phyloP scores from a whole-genome alignment of 1,140 invertebrate species.

The Conopomorpha cramerella region DNA sequence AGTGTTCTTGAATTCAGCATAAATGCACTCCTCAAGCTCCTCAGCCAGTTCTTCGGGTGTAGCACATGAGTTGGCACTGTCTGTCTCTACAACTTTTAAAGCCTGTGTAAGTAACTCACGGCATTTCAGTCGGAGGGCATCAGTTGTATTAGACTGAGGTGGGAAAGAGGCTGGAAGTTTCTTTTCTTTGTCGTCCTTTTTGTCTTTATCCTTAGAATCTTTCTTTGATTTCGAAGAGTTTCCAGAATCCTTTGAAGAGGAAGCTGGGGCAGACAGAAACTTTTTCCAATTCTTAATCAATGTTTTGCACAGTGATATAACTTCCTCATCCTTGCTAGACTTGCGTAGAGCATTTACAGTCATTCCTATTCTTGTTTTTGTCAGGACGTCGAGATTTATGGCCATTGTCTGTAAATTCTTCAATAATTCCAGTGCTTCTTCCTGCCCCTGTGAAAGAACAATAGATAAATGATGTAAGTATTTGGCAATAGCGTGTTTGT shows the following conservation, averaged over 20 bases:
- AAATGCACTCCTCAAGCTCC: constrained; percentile 89
- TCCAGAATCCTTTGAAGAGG: constrained; percentile 49
- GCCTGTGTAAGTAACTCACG: constrained; percentile 85
- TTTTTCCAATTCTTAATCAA: constrained; percentile 99
- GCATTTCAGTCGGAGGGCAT: constrained; percentile 92
- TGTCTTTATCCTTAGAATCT: constrained; percentile 59
- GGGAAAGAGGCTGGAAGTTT: constrained; percentile 72
- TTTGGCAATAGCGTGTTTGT: too few species aligned
- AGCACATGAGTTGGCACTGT: constrained; percentile 72
- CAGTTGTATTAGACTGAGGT: constrained; percentile 76
- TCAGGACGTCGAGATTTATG: constrained; percentile 87
- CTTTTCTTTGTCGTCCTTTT: constrained; percentile 70
- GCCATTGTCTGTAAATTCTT: constrained; percentile 86
- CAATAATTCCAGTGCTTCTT: constrained; percentile 86
- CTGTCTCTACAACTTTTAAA: constrained; percentile 75
- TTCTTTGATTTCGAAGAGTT: constrained; percentile 60
- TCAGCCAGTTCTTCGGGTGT: constrained; percentile 82
- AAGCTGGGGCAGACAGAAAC: constrained; percentile 74
- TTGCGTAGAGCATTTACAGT: constrained; percentile 97
- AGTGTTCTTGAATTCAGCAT: constrained; percentile 91
- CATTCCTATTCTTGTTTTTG: constrained; percentile 97
- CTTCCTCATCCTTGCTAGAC: constrained; percentile 93
- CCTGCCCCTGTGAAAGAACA: constrained; percentile 75
- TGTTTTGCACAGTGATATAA: constrained; percentile 90
- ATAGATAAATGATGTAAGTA: background rate